phyloP scores from a whole-genome alignment of 2,113 vertebrate genomes.

The Psittacus erithacus region DNA sequence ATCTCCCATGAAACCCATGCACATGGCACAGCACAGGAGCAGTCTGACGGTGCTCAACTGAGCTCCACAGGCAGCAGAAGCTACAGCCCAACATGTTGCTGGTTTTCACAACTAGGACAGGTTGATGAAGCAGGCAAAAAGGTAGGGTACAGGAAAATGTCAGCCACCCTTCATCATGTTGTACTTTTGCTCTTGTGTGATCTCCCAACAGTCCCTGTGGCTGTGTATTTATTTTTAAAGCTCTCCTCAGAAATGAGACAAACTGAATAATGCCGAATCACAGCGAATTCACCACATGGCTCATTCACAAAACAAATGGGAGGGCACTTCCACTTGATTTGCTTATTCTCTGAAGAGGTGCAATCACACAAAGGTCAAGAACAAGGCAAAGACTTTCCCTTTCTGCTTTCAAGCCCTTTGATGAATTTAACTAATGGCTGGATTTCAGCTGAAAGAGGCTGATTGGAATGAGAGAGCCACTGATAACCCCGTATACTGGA shows the following conservation, averaged over 20 bases:
- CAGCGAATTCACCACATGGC: not conserved
- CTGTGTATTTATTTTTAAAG: slow-evolving; percentile 40
- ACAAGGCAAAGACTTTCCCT: slow-evolving; percentile 35
- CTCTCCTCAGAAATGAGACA: slow-evolving; percentile 10
- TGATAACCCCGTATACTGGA: not conserved
- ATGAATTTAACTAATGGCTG: slow-evolving; percentile 53
- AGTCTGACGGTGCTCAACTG: not conserved
- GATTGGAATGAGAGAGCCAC: not conserved
- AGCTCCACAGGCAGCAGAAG: not conserved
- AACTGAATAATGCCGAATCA: slow-evolving; percentile 22
- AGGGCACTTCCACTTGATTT: slow-evolving; percentile 61
- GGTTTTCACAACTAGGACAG: not conserved
- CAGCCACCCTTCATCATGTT: not conserved
- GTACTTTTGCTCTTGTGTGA: not conserved
- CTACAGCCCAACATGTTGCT: accelerated
- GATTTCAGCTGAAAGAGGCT: slow-evolving; percentile 47
- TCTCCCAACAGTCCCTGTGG: not conserved
- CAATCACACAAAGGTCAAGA: slow-evolving; percentile 65
- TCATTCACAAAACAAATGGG: slow-evolving; percentile 20
- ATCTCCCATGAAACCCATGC: not conserved
- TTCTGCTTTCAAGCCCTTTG: slow-evolving; percentile 48
- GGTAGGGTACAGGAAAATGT: not conserved
- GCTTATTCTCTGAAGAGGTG: slow-evolving; percentile 61
- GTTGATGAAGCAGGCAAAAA: not conserved
- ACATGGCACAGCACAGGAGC: accelerated